Evolutionary conservation across 92 coral and sea anemone genomes (phyloP).

Genomic region (Hydrozoanthus gracilis): DNA sequence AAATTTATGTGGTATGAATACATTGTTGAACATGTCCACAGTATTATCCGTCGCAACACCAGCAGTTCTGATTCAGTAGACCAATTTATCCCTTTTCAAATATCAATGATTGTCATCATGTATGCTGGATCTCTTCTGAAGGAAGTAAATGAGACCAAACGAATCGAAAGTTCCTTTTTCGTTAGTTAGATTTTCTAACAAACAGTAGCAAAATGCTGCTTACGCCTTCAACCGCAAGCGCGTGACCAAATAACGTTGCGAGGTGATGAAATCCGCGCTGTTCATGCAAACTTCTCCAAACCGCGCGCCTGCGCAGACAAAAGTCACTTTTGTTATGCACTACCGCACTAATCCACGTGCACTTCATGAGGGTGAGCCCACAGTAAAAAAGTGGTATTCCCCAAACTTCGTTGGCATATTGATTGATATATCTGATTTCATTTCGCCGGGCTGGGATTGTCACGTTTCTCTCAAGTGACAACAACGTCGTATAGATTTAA

Average conservation of each 20-base stretch:
- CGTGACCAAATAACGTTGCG: constrained; percentile 20
- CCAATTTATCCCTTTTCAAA: constrained; percentile 36
- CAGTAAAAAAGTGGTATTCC: too few species aligned
- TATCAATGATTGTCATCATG: constrained; percentile 11
- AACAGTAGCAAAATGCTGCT: constrained; percentile 15
- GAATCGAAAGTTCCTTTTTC: constrained; percentile 24
- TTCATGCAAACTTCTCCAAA: constrained; percentile 20
- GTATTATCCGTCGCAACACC: constrained; percentile 19
- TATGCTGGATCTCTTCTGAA: constrained; percentile 25
- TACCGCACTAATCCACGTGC: too few species aligned
- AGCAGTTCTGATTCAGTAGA: constrained; percentile 39
- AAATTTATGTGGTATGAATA: too few species aligned
- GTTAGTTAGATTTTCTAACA: constrained; percentile 25
- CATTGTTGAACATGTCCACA: constrained; percentile 41
- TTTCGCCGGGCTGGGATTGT: too few species aligned
- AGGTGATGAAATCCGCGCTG: constrained; percentile 18
- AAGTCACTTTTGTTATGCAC: background rate
- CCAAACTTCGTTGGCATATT: too few species aligned
- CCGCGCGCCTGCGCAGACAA: constrained; percentile 26
- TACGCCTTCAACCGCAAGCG: constrained; percentile 5
- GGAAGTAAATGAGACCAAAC: constrained; percentile 20
- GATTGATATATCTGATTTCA: too few species aligned
- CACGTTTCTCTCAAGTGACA: too few species aligned
- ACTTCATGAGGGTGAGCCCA: too few species aligned
- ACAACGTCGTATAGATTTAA: too few species aligned